A percentile compares a stretch with the other conserved stretches of the same genome.
Evolutionary conservation across 2,113 vertebrate species (phyloP).

Genomic region (Ptychochromis oligacanthus): DNA sequence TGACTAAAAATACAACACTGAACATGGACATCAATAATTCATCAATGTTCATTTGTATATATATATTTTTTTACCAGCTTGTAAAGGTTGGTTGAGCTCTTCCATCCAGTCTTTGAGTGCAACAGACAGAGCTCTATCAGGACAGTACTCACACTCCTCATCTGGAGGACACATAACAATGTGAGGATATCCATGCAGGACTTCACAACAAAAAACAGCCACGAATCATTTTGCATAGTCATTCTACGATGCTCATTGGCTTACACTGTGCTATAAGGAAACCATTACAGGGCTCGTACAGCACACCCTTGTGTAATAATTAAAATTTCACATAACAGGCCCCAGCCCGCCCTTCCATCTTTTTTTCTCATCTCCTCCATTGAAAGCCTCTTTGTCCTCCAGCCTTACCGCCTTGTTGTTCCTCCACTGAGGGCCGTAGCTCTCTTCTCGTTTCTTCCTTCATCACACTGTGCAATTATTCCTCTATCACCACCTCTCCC

Average conservation of each 20-base stretch:
- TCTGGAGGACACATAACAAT: conserved; percentile 54
- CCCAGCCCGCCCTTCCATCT: conserved; percentile 20
- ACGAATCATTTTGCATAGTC: neutral
- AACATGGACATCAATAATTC: neutral
- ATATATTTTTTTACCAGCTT: conserved; percentile 74
- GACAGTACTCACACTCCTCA: conserved; percentile 77
- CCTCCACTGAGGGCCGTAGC: neutral
- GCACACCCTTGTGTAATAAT: neutral
- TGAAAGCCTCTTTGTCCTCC: neutral
- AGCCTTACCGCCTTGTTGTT: neutral
- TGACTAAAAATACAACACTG: neutral
- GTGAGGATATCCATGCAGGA: neutral
- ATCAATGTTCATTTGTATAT: too few species aligned
- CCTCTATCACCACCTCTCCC: neutral
- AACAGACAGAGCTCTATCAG: conserved; percentile 81
- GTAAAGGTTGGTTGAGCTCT: conserved; percentile 83
- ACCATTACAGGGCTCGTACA: neutral
- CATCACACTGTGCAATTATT: conserved; percentile 13
- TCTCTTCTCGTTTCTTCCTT: conserved; percentile 22
- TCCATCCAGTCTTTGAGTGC: conserved; percentile 85
- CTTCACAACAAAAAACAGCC: neutral
- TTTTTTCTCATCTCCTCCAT: neutral
- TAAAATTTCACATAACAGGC: conserved; percentile 17
- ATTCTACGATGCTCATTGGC: neutral
- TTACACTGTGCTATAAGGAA: neutral